A percentile compares a stretch with the other conserved stretches of the same genome.
Conservation (phyloP, 2,113 vertebrate species). For the Periophthalmus modestus region DNA sequence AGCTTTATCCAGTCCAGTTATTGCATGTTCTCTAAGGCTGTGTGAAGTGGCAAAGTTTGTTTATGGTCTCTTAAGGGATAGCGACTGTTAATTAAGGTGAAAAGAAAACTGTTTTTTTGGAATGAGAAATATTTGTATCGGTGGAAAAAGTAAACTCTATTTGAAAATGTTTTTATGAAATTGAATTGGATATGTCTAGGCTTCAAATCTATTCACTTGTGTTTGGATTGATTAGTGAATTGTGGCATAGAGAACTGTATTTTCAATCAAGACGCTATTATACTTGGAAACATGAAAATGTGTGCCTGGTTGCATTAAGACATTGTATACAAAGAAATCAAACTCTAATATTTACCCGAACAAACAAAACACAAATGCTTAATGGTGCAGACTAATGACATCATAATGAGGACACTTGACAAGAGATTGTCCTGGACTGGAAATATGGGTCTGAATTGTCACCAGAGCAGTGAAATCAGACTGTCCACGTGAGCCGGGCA, state of each 20-base stretch:
- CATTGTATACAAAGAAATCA: too few relatives aligned
- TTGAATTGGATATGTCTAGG: not conserved
- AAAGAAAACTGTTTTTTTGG: too few relatives aligned
- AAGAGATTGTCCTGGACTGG: not conserved
- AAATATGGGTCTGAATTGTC: not conserved
- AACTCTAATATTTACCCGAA: too few relatives aligned
- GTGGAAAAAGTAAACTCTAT: too few relatives aligned
- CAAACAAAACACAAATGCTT: too few relatives aligned
- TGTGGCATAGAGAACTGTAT: not conserved
- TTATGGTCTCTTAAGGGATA: slow-evolving; percentile 31
- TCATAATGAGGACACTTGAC: too few relatives aligned
- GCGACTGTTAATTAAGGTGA: slow-evolving; percentile 44
- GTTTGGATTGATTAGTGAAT: not conserved
- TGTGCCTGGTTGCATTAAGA: too few relatives aligned
- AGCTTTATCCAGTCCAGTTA: slow-evolving; percentile 34
- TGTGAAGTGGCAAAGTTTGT: slow-evolving; percentile 39
- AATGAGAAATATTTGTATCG: too few relatives aligned
- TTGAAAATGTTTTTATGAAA: too few relatives aligned
- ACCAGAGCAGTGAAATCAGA: not conserved
- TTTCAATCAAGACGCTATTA: not conserved
- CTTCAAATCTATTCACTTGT: not conserved
- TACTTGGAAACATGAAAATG: too few relatives aligned
- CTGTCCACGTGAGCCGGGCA: slow-evolving; percentile 17
- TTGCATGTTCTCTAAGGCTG: slow-evolving; percentile 35
- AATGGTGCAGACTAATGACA: too few relatives aligned